Base-by-base conservation (phyloP, 2,113 vertebrate species). In the Carassius gibelio region DNA sequence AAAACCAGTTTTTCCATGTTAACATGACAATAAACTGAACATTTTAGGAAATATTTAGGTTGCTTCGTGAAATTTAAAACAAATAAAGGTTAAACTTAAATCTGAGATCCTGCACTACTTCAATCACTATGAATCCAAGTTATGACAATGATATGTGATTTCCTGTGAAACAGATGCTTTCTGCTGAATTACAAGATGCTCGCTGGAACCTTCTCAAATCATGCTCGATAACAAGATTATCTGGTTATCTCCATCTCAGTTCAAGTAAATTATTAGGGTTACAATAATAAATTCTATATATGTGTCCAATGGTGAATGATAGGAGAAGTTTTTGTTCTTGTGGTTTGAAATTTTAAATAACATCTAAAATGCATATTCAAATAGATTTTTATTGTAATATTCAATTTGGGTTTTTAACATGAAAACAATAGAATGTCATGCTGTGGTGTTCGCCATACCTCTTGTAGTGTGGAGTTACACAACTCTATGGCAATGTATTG, bases 401-500 rank as follows among this genome's bases (percentile, higher is more conserved):
- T 38, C 30, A 71, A 8, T 21, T 19, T 45, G 36, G 5, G 9
- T n/a, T 48, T 74, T 21, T 48, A 19, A 74, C 34, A 8, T 82
- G 48, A 80, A 83, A 84, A 48, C 15, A 21, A 4, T 15, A 17
- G 48, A 15, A 15, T 10, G 11, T 21, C 1, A 36, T 81, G 7
- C 10, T 4, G 34, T 14, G 38, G 14, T 15, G 38, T 34, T 3
- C 34, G 8, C 7, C 2, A 50, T 85, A 98, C 98, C 97, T 99
- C 97, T 90, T 98, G 98, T 50, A 99, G 93, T 0, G 98, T 98
- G 82, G 97, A 95, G 0, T 95, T 94, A 1, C 98, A 99, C 11
- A 99, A 93, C 93, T 99, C 98, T 0, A 97, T 98, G 87, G 98
- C 97, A 0, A 99, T 99, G 93, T 99, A 99, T 91, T 99, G 98